Evolutionary conservation across 2,797 vertebrate genomes (phyloP), one percentile per base, ranked within the genome.

Genomic region (Sandelia bainsii): DNA sequence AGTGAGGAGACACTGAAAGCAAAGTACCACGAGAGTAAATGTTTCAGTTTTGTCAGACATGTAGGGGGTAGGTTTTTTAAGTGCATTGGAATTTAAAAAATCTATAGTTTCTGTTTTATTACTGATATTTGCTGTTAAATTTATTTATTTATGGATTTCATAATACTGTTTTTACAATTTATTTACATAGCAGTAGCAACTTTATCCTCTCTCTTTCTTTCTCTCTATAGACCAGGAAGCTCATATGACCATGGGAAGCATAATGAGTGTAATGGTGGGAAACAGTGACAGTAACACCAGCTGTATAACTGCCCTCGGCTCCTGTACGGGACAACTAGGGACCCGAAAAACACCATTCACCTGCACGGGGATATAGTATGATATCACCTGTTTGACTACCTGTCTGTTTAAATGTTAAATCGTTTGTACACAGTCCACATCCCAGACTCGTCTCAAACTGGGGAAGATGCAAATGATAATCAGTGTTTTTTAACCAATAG

Each of bases 241-340:
- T 6, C 1, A 40, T 60, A 83, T 88, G 46, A 83, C 90, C 42
- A 89, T 88, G 84, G 93, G 93, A 67, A 96, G 95, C 12, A 75
- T 90, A 2, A 84, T 94, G 73, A 96, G 93, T 0, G 61, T 84
- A 0, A 89, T 83, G 0, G 71, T 77, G 4, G 87, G 56, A 17
- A 89, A 86, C 81, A 94, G 91, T 23, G 88, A 94, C 79, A 96
- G 95, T 16, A 95, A 79, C 57, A 72, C 89, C 59, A 96, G 95
- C 88, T 95, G 93, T 62, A 67, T 93, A 50, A 95, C 94, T 0
- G 86, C 88, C 0, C 85, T 94, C 72, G 95, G 94, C 80, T 93
- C 95, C 75, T 94, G 92, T 65, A 90, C 88, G 0, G 82, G 87
- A 69, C 89, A 87, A 56, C 76, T 74, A 1, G 27, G 75, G 8